These are phyloP conservation scores for Hemicordylus capensis DNA, from an alignment of 2,113 vertebrate species.

Conservation along the genomic window DNA sequence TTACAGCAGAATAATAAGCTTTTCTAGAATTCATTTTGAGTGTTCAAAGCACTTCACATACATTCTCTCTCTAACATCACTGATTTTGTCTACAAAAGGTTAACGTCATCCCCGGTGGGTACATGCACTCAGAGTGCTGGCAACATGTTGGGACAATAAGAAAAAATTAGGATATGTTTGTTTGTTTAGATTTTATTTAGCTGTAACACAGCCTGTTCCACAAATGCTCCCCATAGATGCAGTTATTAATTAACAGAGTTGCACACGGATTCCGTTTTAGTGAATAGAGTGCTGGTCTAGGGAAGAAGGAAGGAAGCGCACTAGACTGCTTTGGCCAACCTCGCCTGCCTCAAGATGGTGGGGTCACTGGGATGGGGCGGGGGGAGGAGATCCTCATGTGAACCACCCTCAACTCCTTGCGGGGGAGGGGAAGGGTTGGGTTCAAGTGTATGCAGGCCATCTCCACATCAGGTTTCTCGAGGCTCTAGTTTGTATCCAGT, in stretches of 20 bases:
- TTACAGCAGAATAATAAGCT: too few species aligned
- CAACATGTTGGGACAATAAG: not conserved
- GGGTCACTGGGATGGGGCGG: not conserved
- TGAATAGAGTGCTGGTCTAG: not conserved
- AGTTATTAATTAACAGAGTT: not conserved
- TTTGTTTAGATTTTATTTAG: not conserved
- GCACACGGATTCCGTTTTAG: not conserved
- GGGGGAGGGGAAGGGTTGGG: not conserved
- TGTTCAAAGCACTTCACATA: not conserved
- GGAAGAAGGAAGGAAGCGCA: too few species aligned
- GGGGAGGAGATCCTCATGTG: not conserved
- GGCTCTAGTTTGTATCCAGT: not conserved
- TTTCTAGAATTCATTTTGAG: too few species aligned
- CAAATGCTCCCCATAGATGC: not conserved
- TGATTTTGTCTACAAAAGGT: not conserved
- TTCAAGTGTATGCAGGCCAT: not conserved
- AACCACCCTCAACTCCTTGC: not conserved
- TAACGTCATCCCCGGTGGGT: too few species aligned
- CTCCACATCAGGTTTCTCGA: not conserved
- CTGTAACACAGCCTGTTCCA: not conserved
- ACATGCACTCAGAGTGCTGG: not conserved
- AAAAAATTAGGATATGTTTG: too few species aligned
- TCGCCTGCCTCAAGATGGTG: not conserved
- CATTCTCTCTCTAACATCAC: not conserved
- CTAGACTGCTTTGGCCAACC: not conserved